Base-by-base conservation (phyloP, 2,888 invertebrate species). In the Mesorhabditis spiculigera region DNA sequence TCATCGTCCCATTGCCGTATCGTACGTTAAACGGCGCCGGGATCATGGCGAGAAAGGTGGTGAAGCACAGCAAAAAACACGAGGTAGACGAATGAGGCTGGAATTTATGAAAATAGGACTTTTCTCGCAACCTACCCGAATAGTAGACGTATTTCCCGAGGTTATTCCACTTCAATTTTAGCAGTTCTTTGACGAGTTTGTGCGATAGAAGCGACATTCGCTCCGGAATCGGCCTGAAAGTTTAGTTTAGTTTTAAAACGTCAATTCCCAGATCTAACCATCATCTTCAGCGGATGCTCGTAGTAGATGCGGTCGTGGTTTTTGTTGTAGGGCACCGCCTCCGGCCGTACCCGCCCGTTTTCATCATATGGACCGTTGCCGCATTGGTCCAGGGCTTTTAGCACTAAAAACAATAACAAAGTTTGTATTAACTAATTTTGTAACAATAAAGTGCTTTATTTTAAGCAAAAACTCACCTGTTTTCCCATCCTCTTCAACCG, bases 101-200 rank as follows among this genome's bases (percentile, higher is more conserved):
- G 62, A 74, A 71, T n/a, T 8, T 10, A 44, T 58, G 41, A 5
- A 4, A 44, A 4, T 43, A 5, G 5, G 43, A 16, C 50, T 67
- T 67, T 10, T 41, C 16, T 6, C 65, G 85, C 76, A 43, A 42
- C 43, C 13, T 58, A 75, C 75, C 75, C 3, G 70, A 73, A 81
- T 89, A 89, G 84, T 89, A 89, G 72, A 89, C 84, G 73, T 86
- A 86, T 68, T 88, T 86, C 3, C 88, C 89, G 78, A 87, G 87
- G 45, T 82, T 85, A 77, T 86, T 86, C 89, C 89, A 89, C 77
- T 89, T 89, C 78, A 87, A 86, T 70, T 86, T 82, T 45, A 89
- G 81, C 62, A 89, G 81, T 42, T 87, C 86, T 6, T 87, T 86
- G 65, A 88, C 87, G 68, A 89, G 81, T 4, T 88, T 88, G 78